phyloP scores from a whole-genome alignment of 2,888 invertebrate genomes.

The Leptopilina drosophilae region DNA sequence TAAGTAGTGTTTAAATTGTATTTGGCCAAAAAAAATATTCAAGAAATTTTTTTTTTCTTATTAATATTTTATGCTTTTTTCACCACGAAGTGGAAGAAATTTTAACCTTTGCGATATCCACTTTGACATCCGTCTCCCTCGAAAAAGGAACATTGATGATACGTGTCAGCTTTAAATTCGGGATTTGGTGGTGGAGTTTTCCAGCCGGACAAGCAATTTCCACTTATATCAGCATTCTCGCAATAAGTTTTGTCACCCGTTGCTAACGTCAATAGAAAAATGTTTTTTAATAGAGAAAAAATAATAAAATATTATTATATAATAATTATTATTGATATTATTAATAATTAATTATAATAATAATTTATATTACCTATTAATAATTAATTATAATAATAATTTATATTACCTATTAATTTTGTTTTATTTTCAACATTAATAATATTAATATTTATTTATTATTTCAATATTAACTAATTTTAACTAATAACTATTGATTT shows the following conservation, averaged over 20 bases:
- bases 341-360: too few species aligned
- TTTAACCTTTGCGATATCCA: constrained; percentile 5
- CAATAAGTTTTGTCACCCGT: constrained; percentile 6
- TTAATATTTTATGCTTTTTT: neutral
- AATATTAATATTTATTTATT: too few species aligned
- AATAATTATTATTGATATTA: too few species aligned
- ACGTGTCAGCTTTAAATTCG: neutral
- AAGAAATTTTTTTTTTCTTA: too few species aligned
- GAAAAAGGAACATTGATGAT: neutral
- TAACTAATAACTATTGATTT: too few species aligned
- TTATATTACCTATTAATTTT: too few species aligned
- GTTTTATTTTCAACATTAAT: too few species aligned
- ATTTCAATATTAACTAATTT: too few species aligned
- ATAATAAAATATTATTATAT: neutral
- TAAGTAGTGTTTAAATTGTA: too few species aligned
- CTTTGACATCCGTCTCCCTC: constrained; percentile 5
- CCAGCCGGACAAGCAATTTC: constrained; percentile 9
- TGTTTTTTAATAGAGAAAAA: neutral
- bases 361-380: too few species aligned
- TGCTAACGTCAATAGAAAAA: neutral
- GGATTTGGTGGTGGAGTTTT: constrained; percentile 2
- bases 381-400: too few species aligned
- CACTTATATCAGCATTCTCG: constrained; percentile 1
- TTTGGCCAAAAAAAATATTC: too few species aligned
- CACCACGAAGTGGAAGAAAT: neutral